These are phyloP conservation scores for Laupala kohalensis DNA, from an alignment of 1,140 invertebrate species.

Conservation along the genomic window DNA sequence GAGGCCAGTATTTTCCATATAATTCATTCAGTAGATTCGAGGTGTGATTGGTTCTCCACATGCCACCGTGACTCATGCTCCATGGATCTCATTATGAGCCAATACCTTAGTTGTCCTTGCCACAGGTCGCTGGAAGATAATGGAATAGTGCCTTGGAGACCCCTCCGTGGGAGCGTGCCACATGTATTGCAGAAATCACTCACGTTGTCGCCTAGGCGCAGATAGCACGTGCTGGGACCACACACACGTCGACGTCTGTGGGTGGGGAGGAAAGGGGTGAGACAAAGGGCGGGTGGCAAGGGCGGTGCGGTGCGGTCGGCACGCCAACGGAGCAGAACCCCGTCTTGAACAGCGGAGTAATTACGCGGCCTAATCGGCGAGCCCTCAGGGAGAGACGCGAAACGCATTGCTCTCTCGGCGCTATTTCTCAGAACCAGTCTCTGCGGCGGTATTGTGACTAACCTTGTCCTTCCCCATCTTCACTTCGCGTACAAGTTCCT, in stretches of 20 bases:
- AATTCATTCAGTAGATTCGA: no score
- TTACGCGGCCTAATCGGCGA: background rate
- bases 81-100: background rate
- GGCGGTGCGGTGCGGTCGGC: no score
- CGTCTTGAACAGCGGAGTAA: background rate
- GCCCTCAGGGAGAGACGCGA: background rate
- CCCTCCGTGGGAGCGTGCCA: background rate
- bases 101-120: background rate
- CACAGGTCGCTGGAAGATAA: background rate
- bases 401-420: background rate
- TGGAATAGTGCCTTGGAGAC: background rate
- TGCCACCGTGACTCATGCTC: no score
- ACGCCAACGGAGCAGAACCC: no score
- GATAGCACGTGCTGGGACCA: no score
- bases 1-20: no score
- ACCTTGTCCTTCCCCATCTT: background rate
- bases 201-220: background rate
- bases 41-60: no score
- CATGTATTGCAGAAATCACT: background rate
- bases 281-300: no score
- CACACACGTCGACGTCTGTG: no score
- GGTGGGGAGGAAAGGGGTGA: no score
- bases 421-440: background rate
- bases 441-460: background rate
- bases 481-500: no score